phyloP scores from a whole-genome alignment of 2,797 vertebrate species.

The Phoxinus dragarum region DNA sequence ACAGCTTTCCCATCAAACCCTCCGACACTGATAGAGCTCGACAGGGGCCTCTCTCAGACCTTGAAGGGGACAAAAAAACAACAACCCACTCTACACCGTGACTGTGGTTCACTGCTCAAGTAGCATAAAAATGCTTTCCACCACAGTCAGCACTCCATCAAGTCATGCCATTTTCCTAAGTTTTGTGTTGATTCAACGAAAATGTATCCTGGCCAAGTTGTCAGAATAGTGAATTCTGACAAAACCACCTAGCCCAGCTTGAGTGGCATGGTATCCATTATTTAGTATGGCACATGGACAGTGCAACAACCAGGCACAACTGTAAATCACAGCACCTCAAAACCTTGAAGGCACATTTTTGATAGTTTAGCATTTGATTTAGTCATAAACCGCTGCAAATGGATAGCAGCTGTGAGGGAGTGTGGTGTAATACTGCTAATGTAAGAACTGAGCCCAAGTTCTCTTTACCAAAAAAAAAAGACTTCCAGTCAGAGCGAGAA shows the following conservation, averaged over 20 bases:
- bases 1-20: not conserved
- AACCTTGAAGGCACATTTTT: not conserved
- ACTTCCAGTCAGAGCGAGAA: slow-evolving; percentile 29
- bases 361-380: slow-evolving; percentile 32
- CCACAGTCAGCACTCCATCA: slow-evolving; percentile 42
- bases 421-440: slow-evolving; percentile 47
- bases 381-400: slow-evolving; percentile 49
- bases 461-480: slow-evolving; percentile 40
- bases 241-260: not conserved
- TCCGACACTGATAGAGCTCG: slow-evolving; percentile 7
- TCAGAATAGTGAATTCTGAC: slow-evolving; percentile 1
- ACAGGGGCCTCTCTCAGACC: slow-evolving; percentile 20
- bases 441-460: slow-evolving; percentile 26
- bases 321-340: slow-evolving; percentile 25
- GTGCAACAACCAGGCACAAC: not conserved
- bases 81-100: not conserved
- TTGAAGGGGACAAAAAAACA: not conserved
- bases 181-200: slow-evolving; percentile 19
- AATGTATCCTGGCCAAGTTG: slow-evolving; percentile 5
- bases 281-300: not conserved
- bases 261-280: not conserved
- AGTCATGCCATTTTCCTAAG: slow-evolving; percentile 31
- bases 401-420: slow-evolving; percentile 47
- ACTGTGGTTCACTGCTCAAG: slow-evolving; percentile 17
- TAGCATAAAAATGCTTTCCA: slow-evolving; percentile 40